phyloP scores from a whole-genome alignment of 2,797 vertebrate genomes.

The Sebastes goodei region DNA sequence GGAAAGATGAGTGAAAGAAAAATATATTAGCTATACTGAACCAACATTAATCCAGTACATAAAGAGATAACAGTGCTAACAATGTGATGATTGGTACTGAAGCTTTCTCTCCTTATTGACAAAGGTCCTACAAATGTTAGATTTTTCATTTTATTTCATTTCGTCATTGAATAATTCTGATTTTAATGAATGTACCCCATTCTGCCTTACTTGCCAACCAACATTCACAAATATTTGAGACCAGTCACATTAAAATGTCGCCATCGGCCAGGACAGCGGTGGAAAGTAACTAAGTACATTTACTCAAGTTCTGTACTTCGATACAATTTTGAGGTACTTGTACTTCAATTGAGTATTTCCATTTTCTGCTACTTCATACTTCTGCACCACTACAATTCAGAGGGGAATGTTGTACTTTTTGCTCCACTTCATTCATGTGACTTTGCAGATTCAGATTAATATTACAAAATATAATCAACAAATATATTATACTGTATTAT shows the following conservation, averaged over 20 bases:
- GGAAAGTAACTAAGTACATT: not conserved
- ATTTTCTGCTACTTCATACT: not conserved
- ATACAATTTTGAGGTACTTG: not conserved
- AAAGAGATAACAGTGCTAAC: not conserved
- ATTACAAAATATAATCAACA: not conserved
- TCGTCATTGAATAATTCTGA: not conserved
- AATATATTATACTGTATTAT: not conserved
- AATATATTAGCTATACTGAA: conserved; percentile 44
- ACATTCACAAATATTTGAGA: not conserved
- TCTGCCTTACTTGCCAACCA: not conserved
- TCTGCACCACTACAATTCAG: not conserved
- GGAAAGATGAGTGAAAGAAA: conserved; percentile 53
- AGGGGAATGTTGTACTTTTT: not conserved
- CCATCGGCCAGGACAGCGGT: not conserved
- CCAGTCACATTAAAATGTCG: not conserved
- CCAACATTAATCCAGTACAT: conserved; percentile 9
- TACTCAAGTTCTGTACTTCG: not conserved
- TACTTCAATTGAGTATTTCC: not conserved
- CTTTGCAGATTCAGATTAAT: not conserved
- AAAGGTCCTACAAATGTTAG: not conserved
- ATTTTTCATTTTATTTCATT: not conserved
- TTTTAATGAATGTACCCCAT: not conserved
- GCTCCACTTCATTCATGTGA: not conserved
- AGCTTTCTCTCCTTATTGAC: not conserved
- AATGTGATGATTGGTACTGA: not conserved